Evolutionary conservation across 2,113 vertebrate species (phyloP).

Genomic region (Apeltes quadracus): DNA sequence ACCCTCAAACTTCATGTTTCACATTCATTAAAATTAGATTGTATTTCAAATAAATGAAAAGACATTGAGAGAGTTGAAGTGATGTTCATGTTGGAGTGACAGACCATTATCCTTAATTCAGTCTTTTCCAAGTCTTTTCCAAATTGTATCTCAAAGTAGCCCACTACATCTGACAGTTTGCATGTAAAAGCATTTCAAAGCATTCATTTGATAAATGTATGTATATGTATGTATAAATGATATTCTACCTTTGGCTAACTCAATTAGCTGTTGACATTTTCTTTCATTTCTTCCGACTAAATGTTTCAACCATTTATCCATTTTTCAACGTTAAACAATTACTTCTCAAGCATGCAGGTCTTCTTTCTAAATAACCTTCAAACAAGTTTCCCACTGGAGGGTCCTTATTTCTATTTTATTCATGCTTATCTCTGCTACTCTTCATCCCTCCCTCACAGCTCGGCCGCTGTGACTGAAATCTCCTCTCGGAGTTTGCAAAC

Average conservation of each 20-base stretch:
- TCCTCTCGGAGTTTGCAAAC: background rate
- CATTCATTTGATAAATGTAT: background rate
- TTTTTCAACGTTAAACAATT: background rate
- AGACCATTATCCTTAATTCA: background rate
- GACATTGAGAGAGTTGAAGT: background rate
- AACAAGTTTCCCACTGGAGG: background rate
- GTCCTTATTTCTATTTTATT: background rate
- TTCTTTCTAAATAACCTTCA: background rate
- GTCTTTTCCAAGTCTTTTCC: background rate
- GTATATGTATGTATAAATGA: too few relatives aligned
- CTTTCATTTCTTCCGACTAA: background rate
- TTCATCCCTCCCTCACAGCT: background rate
- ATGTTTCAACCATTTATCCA: background rate
- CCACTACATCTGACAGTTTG: background rate
- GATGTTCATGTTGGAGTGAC: background rate
- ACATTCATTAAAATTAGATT: background rate
- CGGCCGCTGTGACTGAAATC: background rate
- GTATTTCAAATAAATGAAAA: background rate
- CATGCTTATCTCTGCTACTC: background rate
- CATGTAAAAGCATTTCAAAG: background rate
- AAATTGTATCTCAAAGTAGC: background rate
- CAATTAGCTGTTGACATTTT: background rate
- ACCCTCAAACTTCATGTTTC: background rate
- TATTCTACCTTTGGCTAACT: too few relatives aligned
- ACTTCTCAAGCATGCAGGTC: background rate